These are phyloP conservation scores for Caenorhabditis wallacei DNA, from an alignment of 2,888 invertebrate genomes.

Conservation along the genomic window DNA sequence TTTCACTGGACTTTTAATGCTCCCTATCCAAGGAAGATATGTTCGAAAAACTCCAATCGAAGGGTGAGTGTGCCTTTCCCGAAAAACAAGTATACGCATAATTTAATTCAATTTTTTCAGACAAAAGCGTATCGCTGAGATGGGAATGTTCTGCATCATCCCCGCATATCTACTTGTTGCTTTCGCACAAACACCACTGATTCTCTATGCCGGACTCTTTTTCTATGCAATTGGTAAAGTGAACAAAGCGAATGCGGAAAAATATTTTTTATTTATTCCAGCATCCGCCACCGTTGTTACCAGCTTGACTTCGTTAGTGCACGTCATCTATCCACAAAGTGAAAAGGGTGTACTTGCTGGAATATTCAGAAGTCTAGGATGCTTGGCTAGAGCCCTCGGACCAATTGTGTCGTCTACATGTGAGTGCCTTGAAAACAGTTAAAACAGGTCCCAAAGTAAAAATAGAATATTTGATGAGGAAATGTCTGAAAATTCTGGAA, in stretches of 20 bases:
- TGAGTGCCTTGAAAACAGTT: constrained; percentile 84
- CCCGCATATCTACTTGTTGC: constrained; percentile 92
- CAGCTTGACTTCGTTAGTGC: constrained; percentile 94
- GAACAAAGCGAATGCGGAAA: not conserved
- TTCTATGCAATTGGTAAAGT: constrained; percentile 93
- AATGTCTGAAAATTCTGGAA: not conserved
- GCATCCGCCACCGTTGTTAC: constrained; percentile 91
- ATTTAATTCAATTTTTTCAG: constrained; percentile 62
- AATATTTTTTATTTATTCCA: constrained; percentile 76
- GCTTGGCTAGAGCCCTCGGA: constrained; percentile 93
- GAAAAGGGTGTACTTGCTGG: constrained; percentile 96
- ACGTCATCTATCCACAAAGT: constrained; percentile 88
- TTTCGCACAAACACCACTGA: constrained; percentile 86
- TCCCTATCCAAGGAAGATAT: constrained; percentile 91
- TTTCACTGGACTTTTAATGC: constrained; percentile 94
- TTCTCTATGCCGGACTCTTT: constrained; percentile 91
- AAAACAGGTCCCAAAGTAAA: not conserved
- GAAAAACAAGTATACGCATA: constrained; percentile 3
- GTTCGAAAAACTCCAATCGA: constrained; percentile 90
- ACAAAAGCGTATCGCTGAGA: constrained; percentile 75
- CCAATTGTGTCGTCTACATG: constrained; percentile 92
- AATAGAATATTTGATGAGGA: not conserved
- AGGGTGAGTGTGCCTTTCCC: constrained; percentile 83
- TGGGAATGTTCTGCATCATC: constrained; percentile 90
- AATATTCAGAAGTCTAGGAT: constrained; percentile 94